Evolutionary conservation across 2,797 vertebrate species (phyloP), one percentile per base, ranked within the genome.

Genomic region (Acipenser oxyrinchus): DNA sequence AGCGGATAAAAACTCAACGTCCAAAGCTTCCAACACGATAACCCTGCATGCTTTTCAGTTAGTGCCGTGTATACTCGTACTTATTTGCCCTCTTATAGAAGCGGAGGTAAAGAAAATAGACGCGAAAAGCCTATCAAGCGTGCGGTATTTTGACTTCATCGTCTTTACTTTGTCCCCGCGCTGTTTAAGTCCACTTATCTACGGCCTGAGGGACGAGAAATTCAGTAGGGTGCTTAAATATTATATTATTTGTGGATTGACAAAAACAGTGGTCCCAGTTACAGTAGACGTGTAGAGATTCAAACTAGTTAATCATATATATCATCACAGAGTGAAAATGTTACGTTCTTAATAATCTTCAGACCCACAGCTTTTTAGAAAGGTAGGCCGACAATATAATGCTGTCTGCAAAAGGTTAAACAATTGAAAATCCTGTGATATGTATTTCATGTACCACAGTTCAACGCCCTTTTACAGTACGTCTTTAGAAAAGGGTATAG

Each of bases 101-200:
- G 10, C 0, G 23, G 76, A 66, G 48, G 6, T 76, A 2, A 57
- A 66, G 55, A 50, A 72, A 10, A 37, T 68, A 15, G 51, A 77
- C 66, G 6, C 63, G 1, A 52, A 63, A 5, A 75, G 8, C 74
- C 75, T 63, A 1, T 55, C 11, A 79, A 89, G 58, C 7, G 88
- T 79, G 2, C 67, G 74, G 6, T 73, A 69, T 69, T 68, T 76
- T n/a, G 69, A 77, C 10, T 79, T 75, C 18, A 50, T 77, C 7
- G 62, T 51, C 12, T 73, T 79, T 2, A 71, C 61, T 55, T 18
- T 79, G 37, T 49, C 70, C 6, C 79, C 83, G 5, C 73, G 75
- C 59, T 80, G 81, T 72, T 62, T 86, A 51, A 83, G 80, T 72
- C 82, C 83, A 52, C 74, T 88, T n/a, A 75, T 86, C 68, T 86